Evolutionary conservation across 2,888 invertebrate species (phyloP), one percentile per base, ranked within the genome.

Genomic region (Lithophane leautieri): DNA sequence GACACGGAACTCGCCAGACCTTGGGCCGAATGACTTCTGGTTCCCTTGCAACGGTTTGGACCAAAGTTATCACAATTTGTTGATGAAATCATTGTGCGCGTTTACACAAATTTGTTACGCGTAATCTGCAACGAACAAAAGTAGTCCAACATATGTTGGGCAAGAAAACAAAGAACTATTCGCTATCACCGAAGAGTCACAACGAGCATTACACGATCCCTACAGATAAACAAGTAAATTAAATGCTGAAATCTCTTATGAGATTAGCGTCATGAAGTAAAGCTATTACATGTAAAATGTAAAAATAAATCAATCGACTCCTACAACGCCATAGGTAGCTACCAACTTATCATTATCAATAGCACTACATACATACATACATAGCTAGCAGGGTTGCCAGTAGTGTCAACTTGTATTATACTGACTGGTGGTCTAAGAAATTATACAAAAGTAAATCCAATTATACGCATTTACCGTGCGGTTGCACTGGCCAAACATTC

Each of bases 241-340:
- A 90, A 91, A 90, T 91, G 89, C 95, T 94, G 91, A 92, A 95
- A 95, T 93, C 94, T 88, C 90, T 85, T 89, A 76, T 88, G 95
- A 95, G 95, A 95, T 95, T 95, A 92, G 95, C 94, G 96, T 96
- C 95, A 92, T 92, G 90, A 91, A 92, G 88, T 91, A 94, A 93
- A 93, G 92, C 89, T 93, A 93, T 93, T 94, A 93, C 93, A 93
- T 93, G 92, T 92, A 94, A 94, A 94, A 93, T 93, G 94, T 94
- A 95, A 95, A 95, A 95, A 92, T 92, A 94, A 93, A 91, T 91
- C 84, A 91, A 90, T 90, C 91, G 89, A 92, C 91, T 91, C 88
- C 92, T 89, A 90, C 93, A 94, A 96, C 95, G 95, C 96, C 95
- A 95, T 93, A 89, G 75, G 88, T 86, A 86, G 82, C 83, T 83